phyloP scores from a whole-genome alignment of 2,888 invertebrate genomes.

The Steinernema scapterisci region DNA sequence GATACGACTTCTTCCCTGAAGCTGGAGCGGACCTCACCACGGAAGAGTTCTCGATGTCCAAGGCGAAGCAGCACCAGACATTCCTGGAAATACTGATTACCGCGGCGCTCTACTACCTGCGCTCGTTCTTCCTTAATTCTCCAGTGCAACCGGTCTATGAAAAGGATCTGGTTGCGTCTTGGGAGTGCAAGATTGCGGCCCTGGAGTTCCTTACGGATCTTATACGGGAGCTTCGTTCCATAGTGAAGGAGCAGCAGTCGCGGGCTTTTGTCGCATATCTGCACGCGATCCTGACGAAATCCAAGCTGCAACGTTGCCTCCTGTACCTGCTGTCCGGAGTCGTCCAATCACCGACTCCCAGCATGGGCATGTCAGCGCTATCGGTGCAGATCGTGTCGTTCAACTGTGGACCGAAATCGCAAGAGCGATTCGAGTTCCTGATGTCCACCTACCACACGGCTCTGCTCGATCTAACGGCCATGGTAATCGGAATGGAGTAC shows the following conservation, averaged over 20 bases:
- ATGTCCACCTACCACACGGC: conserved; percentile 59
- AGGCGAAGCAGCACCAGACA: conserved; percentile 70
- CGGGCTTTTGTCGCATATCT: conserved; percentile 74
- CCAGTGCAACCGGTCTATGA: conserved; percentile 70
- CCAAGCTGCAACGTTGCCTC: conserved; percentile 81
- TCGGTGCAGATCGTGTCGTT: conserved; percentile 64
- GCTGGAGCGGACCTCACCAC: background rate
- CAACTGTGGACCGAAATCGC: conserved; percentile 55
- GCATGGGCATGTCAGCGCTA: conserved; percentile 35
- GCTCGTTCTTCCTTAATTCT: conserved; percentile 80
- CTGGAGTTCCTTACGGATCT: conserved; percentile 63
- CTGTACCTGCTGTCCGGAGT: conserved; percentile 81
- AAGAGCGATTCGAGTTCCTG: conserved; percentile 52
- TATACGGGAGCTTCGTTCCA: conserved; percentile 54
- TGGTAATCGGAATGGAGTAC: conserved; percentile 63
- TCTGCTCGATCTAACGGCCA: conserved; percentile 61
- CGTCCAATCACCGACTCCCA: conserved; percentile 48
- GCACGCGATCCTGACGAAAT: conserved; percentile 53
- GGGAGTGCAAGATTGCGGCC: conserved; percentile 66
- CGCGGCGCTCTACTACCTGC: conserved; percentile 77
- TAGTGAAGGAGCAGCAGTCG: conserved; percentile 57
- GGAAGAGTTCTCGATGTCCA: background rate
- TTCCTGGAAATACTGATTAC: conserved; percentile 79
- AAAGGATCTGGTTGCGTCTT: conserved; percentile 56
- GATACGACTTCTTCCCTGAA: conserved; percentile 69